Percentiles rank a stretch among this genome's conserved stretches.
These are phyloP conservation scores for Cenopis cana DNA, from an alignment of 2,888 invertebrate genomes.

Conservation along the genomic window DNA sequence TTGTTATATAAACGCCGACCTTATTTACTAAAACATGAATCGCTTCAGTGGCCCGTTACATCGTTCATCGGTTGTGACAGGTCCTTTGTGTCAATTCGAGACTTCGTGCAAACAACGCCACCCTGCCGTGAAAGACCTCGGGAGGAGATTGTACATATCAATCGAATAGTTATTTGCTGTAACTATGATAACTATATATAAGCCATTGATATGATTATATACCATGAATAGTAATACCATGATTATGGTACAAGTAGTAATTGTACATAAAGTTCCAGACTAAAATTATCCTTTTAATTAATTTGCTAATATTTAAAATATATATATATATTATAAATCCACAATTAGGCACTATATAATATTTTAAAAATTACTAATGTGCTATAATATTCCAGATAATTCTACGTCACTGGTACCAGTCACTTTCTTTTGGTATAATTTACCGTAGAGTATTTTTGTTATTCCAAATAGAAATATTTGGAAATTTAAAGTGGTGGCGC, in stretches of 20 bases:
- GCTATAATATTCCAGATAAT: neutral
- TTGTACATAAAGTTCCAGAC: neutral
- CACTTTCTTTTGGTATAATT: neutral
- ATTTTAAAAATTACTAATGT: neutral
- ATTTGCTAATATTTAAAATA: neutral
- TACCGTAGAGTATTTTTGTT: no score
- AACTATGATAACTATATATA: neutral
- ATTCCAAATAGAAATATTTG: no score
- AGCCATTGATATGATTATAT: neutral
- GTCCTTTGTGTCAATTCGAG: slow-evolving; percentile 23
- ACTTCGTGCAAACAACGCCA: slow-evolving; percentile 52
- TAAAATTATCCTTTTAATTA: neutral
- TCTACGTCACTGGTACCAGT: neutral
- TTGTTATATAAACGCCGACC: slow-evolving; percentile 21
- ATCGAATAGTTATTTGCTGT: slow-evolving; percentile 21
- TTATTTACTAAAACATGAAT: slow-evolving; percentile 33
- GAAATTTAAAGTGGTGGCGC: no score
- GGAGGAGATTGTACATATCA: slow-evolving; percentile 29
- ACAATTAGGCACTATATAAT: no score
- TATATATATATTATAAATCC: no score
- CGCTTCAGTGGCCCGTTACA: slow-evolving; percentile 11
- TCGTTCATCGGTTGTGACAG: slow-evolving; percentile 35
- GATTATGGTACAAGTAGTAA: neutral
- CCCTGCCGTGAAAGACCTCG: slow-evolving; percentile 56
- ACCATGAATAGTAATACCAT: no score